These are phyloP conservation scores for Pectinophora gossypiella DNA, from an alignment of 1,140 invertebrate genomes.

Conservation along the genomic window DNA sequence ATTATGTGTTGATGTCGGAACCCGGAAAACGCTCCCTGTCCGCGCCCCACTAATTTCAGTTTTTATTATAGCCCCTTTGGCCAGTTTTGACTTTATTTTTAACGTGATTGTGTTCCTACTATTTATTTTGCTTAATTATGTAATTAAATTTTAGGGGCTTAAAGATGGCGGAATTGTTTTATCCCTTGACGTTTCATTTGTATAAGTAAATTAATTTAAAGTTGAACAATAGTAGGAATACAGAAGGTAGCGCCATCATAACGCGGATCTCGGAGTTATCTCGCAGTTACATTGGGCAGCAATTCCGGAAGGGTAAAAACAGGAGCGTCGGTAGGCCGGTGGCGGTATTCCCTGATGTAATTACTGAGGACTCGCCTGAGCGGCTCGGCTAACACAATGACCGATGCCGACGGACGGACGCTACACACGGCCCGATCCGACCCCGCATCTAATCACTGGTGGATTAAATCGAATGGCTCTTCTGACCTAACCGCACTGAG, in stretches of 20 bases:
- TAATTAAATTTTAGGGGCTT: background rate
- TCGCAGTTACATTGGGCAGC: slow-evolving; percentile 2
- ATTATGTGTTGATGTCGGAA: slow-evolving; percentile 67
- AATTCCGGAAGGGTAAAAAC: slow-evolving; percentile 28
- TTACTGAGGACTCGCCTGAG: slow-evolving; percentile 50
- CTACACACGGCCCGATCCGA: too few relatives aligned
- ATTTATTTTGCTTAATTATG: background rate
- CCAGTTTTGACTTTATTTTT: slow-evolving; percentile 20
- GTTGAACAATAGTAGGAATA: background rate
- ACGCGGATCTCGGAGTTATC: slow-evolving; percentile 7
- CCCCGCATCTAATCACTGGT: too few relatives aligned
- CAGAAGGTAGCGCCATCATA: background rate
- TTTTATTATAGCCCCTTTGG: slow-evolving; percentile 31
- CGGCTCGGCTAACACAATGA: slow-evolving; percentile 56
- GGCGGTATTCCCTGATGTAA: slow-evolving; percentile 65
- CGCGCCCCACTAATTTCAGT: slow-evolving; percentile 37
- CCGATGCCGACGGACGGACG: slow-evolving; percentile 21
- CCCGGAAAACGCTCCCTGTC: slow-evolving; percentile 49
- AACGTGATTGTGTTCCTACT: background rate
- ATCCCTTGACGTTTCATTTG: too few relatives aligned
- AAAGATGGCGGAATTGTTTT: too few relatives aligned
- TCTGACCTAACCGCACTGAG: too few relatives aligned
- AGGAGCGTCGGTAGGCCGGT: slow-evolving; percentile 19
- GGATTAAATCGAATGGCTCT: too few relatives aligned
- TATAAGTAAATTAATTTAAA: too few relatives aligned